A percentile compares a stretch with the other conserved stretches of the same genome.
These are phyloP conservation scores for Parelbella ahira DNA, from an alignment of 2,888 invertebrate species.

Conservation along the genomic window DNA sequence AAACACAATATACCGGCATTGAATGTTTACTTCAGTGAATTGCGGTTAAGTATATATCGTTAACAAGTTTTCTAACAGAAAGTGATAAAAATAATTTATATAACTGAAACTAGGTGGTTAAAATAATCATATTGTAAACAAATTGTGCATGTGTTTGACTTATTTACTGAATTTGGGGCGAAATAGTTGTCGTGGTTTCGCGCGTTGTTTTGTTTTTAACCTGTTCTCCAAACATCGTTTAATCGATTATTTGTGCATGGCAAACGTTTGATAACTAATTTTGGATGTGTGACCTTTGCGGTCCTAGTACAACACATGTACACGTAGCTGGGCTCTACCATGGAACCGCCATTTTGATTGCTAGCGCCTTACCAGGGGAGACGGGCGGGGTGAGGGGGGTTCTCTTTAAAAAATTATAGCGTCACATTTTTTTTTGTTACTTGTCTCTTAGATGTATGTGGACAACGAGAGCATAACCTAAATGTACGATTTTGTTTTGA, in stretches of 20 bases:
- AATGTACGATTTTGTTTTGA: slow-evolving; percentile 44
- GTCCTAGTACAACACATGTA: slow-evolving; percentile 42
- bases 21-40: slow-evolving; percentile 47
- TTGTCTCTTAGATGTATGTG: slow-evolving; percentile 44
- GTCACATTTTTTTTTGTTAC: slow-evolving; percentile 51
- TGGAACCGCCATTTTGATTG: slow-evolving; percentile 76
- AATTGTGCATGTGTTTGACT: slow-evolving; percentile 30
- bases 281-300: slow-evolving; percentile 41
- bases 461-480: slow-evolving; percentile 47
- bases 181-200: slow-evolving; percentile 28
- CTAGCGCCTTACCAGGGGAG: slow-evolving; percentile 65
- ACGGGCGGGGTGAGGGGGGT: slow-evolving; percentile 49
- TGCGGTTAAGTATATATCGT: slow-evolving; percentile 14
- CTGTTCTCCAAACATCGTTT: slow-evolving; percentile 5
- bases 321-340: slow-evolving; percentile 64
- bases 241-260: slow-evolving; percentile 1
- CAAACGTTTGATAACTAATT: slow-evolving; percentile 22
- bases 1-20: slow-evolving; percentile 43
- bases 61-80: slow-evolving; percentile 26
- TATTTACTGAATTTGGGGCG: slow-evolving; percentile 30
- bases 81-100: slow-evolving; percentile 1
- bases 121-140: neutral
- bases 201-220: slow-evolving; percentile 24
- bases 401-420: slow-evolving; percentile 63
- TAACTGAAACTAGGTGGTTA: slow-evolving; percentile 1